A percentile compares a stretch with the other conserved stretches of the same genome.
These are phyloP conservation scores for Mus musculus DNA, from an alignment of 2,113 vertebrate genomes.

Conservation along the genomic window GRCm39 chr3:40972501-40973000, in stretches of 20 bases:
- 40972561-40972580: background rate
- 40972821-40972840: background rate
- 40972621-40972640: background rate
- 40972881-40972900: background rate
- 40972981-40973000: slow-evolving; percentile 5
- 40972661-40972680: background rate
- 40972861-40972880: background rate
- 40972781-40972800: slow-evolving; percentile 39
- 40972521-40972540: background rate
- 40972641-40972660: background rate
- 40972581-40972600: background rate
- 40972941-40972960: slow-evolving; percentile 1
- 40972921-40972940: background rate
- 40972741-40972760: background rate
- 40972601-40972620: background rate
- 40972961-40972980: background rate
- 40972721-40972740: background rate
- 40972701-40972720: background rate
- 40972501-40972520: background rate
- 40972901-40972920: background rate
- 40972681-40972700: background rate
- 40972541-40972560: background rate
- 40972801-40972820: background rate
- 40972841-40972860: background rate
- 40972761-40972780: background rate